phyloP scores from a whole-genome alignment of 2,888 invertebrate genomes.

The Leptogaster cylindrica region DNA sequence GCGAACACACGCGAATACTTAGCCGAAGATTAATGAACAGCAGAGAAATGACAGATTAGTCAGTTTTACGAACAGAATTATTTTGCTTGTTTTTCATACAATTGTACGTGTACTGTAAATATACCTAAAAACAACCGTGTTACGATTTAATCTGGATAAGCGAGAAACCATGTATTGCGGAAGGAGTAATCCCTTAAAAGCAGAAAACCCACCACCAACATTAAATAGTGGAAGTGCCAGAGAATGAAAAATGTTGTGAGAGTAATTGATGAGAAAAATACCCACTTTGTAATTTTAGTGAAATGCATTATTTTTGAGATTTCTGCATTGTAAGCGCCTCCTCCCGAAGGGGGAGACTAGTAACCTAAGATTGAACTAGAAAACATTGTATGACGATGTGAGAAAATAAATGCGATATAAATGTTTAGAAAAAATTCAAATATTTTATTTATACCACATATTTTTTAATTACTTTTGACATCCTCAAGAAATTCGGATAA shows the following conservation, averaged over 20 bases:
- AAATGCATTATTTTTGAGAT: constrained; percentile 29
- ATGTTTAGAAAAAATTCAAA: constrained; percentile 19
- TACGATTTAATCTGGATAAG: constrained; percentile 19
- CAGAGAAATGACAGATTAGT: neutral
- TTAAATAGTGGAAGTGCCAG: constrained; percentile 17
- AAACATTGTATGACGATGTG: constrained; percentile 1
- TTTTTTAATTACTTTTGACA: too few species aligned
- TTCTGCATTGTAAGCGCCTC: constrained; percentile 20
- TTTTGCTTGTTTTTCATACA: neutral
- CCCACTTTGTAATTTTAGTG: constrained; percentile 28
- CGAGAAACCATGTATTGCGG: constrained; percentile 7
- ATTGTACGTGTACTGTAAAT: neutral
- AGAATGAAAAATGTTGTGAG: constrained; percentile 15
- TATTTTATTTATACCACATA: too few species aligned
- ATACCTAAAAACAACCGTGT: neutral
- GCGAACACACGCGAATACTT: neutral
- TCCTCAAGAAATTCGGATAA: too few species aligned
- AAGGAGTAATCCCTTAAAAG: constrained; percentile 16
- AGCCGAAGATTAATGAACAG: constrained; percentile 7
- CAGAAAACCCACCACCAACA: neutral
- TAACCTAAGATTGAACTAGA: constrained; percentile 14
- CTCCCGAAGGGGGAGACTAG: constrained; percentile 11
- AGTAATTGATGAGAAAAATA: constrained; percentile 23
- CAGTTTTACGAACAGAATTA: neutral
- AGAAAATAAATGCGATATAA: constrained; percentile 26